Evolutionary conservation across 2,888 invertebrate species (phyloP).

Genomic region (Scrobipalpa costella): DNA sequence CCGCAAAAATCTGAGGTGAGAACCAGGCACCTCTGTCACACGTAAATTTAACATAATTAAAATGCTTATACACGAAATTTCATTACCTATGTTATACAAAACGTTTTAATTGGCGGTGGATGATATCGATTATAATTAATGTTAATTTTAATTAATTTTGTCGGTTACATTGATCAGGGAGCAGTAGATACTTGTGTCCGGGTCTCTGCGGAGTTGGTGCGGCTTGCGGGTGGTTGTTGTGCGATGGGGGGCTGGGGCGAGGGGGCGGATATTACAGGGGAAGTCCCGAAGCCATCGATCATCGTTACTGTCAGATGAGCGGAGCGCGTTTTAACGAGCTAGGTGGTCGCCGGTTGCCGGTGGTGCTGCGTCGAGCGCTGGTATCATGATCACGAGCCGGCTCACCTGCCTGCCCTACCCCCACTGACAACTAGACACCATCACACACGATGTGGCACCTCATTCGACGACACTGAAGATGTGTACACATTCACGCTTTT

Average conservation of each 20-base stretch:
- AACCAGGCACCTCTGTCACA: too few species aligned
- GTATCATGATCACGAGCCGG: not conserved
- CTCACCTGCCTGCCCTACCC: not conserved
- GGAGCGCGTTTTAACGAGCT: conserved; percentile 66
- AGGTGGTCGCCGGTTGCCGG: conserved; percentile 41
- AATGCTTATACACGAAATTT: too few species aligned
- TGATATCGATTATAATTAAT: too few species aligned
- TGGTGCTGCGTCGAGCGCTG: not conserved
- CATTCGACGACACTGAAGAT: too few species aligned
- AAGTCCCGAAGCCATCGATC: conserved; percentile 68
- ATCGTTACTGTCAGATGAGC: conserved; percentile 70
- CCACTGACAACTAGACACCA: not conserved
- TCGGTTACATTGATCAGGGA: conserved; percentile 17
- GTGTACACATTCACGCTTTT: too few species aligned
- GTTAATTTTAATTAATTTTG: too few species aligned
- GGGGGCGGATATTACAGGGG: conserved; percentile 68
- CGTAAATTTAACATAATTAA: too few species aligned
- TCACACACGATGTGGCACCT: not conserved
- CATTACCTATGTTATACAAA: too few species aligned
- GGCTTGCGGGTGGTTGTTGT: conserved; percentile 39
- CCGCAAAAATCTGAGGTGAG: too few species aligned
- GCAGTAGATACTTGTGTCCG: conserved; percentile 16
- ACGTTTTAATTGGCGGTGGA: too few species aligned
- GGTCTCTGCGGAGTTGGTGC: conserved; percentile 20
- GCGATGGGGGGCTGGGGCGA: conserved; percentile 37